phyloP scores from a whole-genome alignment of 2,888 invertebrate species.

The Limnephilus rhombicus region DNA sequence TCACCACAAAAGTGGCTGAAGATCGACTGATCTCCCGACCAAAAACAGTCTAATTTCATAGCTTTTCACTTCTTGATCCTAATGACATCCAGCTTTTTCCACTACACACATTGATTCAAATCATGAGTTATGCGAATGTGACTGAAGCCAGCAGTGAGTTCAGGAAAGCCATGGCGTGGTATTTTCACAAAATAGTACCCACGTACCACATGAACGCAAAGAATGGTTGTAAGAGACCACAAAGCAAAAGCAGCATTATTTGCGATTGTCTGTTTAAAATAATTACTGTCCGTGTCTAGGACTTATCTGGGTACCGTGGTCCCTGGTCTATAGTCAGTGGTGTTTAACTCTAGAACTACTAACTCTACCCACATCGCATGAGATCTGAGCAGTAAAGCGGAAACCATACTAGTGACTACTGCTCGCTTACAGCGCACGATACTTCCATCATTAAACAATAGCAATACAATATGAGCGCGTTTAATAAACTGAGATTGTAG shows the following conservation, averaged over 20 bases:
- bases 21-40: too few species aligned
- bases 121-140: too few species aligned
- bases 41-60: too few species aligned
- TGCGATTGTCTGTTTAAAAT: neutral
- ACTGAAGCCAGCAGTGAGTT: too few species aligned
- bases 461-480: neutral
- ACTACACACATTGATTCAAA: too few species aligned
- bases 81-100: too few species aligned
- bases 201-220: neutral
- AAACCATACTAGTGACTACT: neutral
- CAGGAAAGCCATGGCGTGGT: too few species aligned
- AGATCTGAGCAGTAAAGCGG: neutral
- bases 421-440: neutral
- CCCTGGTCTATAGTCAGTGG: neutral
- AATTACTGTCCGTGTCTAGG: neutral
- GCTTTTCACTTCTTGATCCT: too few species aligned
- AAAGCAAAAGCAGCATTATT: neutral
- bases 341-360: neutral
- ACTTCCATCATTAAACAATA: neutral
- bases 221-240: neutral
- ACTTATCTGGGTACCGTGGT: neutral
- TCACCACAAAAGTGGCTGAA: too few species aligned
- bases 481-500: neutral
- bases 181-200: neutral
- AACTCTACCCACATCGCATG: neutral